These are phyloP conservation scores for Ammodytes dubius DNA, from an alignment of 2,113 vertebrate species.

Conservation along the genomic window DNA sequence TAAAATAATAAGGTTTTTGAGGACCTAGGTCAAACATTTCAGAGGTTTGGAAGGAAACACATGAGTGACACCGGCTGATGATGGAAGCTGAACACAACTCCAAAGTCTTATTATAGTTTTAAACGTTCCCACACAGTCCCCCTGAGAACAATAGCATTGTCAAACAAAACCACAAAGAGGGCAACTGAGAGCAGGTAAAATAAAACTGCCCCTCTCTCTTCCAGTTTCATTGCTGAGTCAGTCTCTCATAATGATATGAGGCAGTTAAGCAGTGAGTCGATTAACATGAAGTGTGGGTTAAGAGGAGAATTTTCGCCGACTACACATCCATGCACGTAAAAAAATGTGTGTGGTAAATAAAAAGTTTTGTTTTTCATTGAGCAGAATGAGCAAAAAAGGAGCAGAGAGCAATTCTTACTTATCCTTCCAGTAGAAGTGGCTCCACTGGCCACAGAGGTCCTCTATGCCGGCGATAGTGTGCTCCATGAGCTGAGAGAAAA, in stretches of 20 bases:
- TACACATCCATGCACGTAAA: not conserved
- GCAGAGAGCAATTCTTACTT: constrained; percentile 86
- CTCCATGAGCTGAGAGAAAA: constrained; percentile 90
- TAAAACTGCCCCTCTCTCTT: not conserved
- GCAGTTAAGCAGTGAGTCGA: not conserved
- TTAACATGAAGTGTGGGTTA: not conserved
- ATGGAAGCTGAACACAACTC: constrained; percentile 58
- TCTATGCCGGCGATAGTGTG: constrained; percentile 95
- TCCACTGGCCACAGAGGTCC: constrained; percentile 98
- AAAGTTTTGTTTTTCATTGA: not conserved
- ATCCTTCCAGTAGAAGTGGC: constrained; percentile 98
- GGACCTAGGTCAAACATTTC: constrained; percentile 6
- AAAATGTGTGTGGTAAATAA: not conserved
- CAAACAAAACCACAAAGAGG: constrained; percentile 39
- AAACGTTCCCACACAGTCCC: constrained; percentile 33
- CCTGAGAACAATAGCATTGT: constrained; percentile 29
- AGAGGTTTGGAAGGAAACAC: not conserved
- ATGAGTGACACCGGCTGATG: not conserved
- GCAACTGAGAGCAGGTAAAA: constrained; percentile 16
- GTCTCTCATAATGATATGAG: not conserved
- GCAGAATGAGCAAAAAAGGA: not conserved
- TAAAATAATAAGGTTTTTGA: not conserved
- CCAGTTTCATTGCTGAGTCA: constrained; percentile 14
- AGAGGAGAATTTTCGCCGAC: not conserved
- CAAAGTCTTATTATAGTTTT: not conserved